Conservation (phyloP, 1,140 invertebrate genomes). For the Trichonephila inaurata region DNA sequence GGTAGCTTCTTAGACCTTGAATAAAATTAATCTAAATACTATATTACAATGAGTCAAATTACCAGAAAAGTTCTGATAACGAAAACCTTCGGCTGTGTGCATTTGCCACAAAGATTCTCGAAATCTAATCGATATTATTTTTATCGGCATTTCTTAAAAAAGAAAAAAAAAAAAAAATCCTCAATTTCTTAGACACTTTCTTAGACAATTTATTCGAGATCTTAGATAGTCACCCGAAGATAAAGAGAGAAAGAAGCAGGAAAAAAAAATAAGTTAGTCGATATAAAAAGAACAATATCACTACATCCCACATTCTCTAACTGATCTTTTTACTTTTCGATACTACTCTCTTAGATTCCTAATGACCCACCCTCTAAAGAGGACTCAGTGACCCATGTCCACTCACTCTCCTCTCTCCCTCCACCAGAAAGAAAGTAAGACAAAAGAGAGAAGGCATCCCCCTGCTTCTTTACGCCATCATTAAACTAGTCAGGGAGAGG, state of each 20-base stretch:
- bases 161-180: background rate
- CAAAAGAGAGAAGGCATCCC: background rate
- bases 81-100: background rate
- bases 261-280: slow-evolving; percentile 21
- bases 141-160: background rate
- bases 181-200: slow-evolving; percentile 22
- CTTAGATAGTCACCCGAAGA: slow-evolving; percentile 40
- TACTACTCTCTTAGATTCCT: slow-evolving; percentile 62
- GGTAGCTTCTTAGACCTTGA: too few relatives aligned
- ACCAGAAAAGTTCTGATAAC: too few relatives aligned
- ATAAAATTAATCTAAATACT: too few relatives aligned
- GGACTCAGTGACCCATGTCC: slow-evolving; percentile 73
- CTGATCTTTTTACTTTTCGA: slow-evolving; percentile 63
- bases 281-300: slow-evolving; percentile 42
- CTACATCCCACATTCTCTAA: slow-evolving; percentile 57
- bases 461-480: slow-evolving; percentile 53
- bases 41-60: too few relatives aligned
- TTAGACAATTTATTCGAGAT: slow-evolving; percentile 16
- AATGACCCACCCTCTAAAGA: slow-evolving; percentile 72
- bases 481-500: slow-evolving; percentile 56
- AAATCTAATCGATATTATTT: background rate
- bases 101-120: background rate
- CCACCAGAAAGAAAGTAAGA: slow-evolving; percentile 1
- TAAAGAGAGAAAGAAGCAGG: background rate
- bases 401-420: slow-evolving; percentile 19